Base-by-base conservation (phyloP, 1,140 invertebrate species). In the Heliconius congener region DNA sequence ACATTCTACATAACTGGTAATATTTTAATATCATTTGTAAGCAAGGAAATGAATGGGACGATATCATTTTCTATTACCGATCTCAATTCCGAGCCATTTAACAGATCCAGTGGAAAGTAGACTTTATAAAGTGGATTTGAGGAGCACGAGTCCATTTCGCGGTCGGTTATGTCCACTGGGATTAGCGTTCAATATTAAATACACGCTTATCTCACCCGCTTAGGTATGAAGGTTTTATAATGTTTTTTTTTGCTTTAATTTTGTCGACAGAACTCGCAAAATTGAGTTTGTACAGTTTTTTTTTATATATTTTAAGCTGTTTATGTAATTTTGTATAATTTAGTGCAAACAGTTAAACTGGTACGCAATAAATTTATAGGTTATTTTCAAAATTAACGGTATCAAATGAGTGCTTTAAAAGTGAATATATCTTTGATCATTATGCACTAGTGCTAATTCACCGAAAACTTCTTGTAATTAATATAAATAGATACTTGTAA, bases 31-130 rank as follows among this genome's bases (percentile, higher is more conserved):
- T 30, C 60, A 30, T 66, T 66, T 66, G 60, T 66, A 66, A 66
- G 60, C 71, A 82, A 84, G 87, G 86, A 90, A 89, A 90, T 89
- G 85, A 90, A 83, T 78, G 86, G 81, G 42, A 86, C 83, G 85
- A 86, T 78, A 60, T 84, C 85, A 89, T 89, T 90, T 87, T 88
- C 85, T 89, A 90, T 91, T 90, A 89, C 85, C 85, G 83, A 85
- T 84, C 83, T 82, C 87, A 87, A 88, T 90, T 91, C 88, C 88
- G 77, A 82, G 77, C 87, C 89, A 91, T 91, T 91, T 89, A 90
- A 88, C 88, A 86, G 87, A 88, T 89, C 86, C 86, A 86, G 75
- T 85, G 77, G 78, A 86, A 87, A 87, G 80, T 87, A 84, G 87
- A 84, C 81, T 87, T 86, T 81, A 82, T 85, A 87, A 85, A 78